Evolutionary conservation across 1,140 invertebrate species (phyloP), one percentile per base, ranked within the genome.

Genomic region (Potamilus streckersoni): DNA sequence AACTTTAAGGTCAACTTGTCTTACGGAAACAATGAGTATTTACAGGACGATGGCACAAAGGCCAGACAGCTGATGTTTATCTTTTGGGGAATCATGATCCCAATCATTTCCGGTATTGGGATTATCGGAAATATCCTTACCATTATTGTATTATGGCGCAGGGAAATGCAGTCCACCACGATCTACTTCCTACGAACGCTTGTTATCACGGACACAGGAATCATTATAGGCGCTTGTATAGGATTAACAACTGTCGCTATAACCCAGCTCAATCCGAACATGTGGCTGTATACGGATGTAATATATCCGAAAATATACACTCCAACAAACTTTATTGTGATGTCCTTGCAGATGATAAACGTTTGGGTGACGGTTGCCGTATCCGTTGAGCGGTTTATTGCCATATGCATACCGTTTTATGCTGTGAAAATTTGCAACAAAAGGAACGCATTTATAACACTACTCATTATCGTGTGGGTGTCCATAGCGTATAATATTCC

Each of bases 171-270:
- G 58, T 89, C 87, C 2, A 84, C 87, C 5, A 88, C 88, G 17
- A 86, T 89, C 17, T 81, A 84, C 58, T 87, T 88, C 71, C 79
- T 89, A 31, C 74, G 87, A 56, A 86, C 82, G 12, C 78, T 89
- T 14, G 85, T 87, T 20, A 76, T 89, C 56, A 85, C 86, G 1
- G 87, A 89, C 73, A 84, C 84, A 0, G 82, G 83, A 49, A 85
- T 80, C 63, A 92, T 98, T 73, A 95, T 97, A 70, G 92, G 96
- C 69, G 95, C 95, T 23, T 95, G 95, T 59, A 59, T 80, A 5
- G 82, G 78, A 15, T 68, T 84, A 11, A 77, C 77, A 1, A 76
- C 80, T 14, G 80, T 79, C 60, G 75, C 79, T 23, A 74, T 83
- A 16, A 74, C 82, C 14, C 72, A 79, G 55, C 75, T 80, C 17